These are phyloP conservation scores for Drosophila melanica DNA, from an alignment of 1,140 invertebrate species.

Conservation along the genomic window DNA sequence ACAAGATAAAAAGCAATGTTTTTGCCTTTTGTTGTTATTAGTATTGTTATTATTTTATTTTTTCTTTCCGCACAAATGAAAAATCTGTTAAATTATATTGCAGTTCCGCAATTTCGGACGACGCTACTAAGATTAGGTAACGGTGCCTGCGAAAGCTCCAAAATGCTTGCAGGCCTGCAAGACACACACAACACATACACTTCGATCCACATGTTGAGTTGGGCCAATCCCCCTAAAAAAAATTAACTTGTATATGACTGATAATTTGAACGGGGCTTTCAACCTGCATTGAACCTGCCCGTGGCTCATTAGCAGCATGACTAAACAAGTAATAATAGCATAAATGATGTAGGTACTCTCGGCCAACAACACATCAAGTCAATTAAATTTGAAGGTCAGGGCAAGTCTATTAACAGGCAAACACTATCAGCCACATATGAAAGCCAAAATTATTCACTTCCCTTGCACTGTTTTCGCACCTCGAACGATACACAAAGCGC, in stretches of 20 bases:
- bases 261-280: conserved; percentile 22
- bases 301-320: conserved; percentile 67
- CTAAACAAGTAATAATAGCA: conserved; percentile 57
- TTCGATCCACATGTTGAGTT: conserved; percentile 22
- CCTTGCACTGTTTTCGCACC: conserved; percentile 71
- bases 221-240: conserved; percentile 51
- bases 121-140: conserved; percentile 61
- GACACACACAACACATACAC: not conserved
- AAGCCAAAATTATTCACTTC: conserved; percentile 64
- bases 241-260: conserved; percentile 14
- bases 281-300: conserved; percentile 65
- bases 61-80: conserved; percentile 38
- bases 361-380: conserved; percentile 42
- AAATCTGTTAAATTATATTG: conserved; percentile 65
- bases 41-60: conserved; percentile 6
- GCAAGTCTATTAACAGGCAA: conserved; percentile 53
- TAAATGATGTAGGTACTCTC: conserved; percentile 54
- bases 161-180: conserved; percentile 33
- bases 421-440: conserved; percentile 27
- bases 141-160: conserved; percentile 48
- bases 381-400: conserved; percentile 77
- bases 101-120: conserved; percentile 62
- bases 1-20: conserved; percentile 42
- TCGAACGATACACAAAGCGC: conserved; percentile 28
- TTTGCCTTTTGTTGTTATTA: conserved; percentile 15